A percentile compares a stretch with the other conserved stretches of the same genome.
These are phyloP conservation scores for Thaumatotibia leucotreta DNA, from an alignment of 1,140 invertebrate genomes.

Conservation along the genomic window DNA sequence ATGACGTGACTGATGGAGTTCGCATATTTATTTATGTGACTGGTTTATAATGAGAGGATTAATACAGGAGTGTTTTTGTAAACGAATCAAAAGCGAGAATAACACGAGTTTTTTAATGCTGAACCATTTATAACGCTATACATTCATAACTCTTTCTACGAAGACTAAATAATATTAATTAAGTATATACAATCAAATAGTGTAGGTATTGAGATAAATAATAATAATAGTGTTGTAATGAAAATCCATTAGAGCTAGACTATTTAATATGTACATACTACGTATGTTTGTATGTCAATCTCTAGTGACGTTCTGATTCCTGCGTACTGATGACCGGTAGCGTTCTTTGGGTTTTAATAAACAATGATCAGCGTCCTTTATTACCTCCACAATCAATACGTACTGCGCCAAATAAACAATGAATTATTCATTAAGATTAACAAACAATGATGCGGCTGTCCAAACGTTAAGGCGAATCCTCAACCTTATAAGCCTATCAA, in stretches of 20 bases:
- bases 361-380: neutral
- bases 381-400: neutral
- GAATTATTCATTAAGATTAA: neutral
- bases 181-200: too few relatives aligned
- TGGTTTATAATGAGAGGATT: too few relatives aligned
- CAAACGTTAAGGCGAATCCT: neutral
- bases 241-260: too few relatives aligned
- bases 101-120: too few relatives aligned
- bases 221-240: too few relatives aligned
- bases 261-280: too few relatives aligned
- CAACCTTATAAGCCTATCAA: neutral
- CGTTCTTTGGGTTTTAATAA: neutral
- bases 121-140: too few relatives aligned
- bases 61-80: too few relatives aligned
- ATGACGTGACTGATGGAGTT: neutral
- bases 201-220: too few relatives aligned
- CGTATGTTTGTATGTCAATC: slow-evolving; percentile 14
- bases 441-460: neutral
- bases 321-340: neutral
- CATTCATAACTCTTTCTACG: too few relatives aligned
- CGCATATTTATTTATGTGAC: neutral
- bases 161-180: too few relatives aligned
- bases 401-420: neutral
- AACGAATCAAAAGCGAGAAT: too few relatives aligned
- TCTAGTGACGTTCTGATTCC: neutral